Base-by-base conservation (phyloP, 2,888 invertebrate genomes). In the Leptogaster cylindrica region DNA sequence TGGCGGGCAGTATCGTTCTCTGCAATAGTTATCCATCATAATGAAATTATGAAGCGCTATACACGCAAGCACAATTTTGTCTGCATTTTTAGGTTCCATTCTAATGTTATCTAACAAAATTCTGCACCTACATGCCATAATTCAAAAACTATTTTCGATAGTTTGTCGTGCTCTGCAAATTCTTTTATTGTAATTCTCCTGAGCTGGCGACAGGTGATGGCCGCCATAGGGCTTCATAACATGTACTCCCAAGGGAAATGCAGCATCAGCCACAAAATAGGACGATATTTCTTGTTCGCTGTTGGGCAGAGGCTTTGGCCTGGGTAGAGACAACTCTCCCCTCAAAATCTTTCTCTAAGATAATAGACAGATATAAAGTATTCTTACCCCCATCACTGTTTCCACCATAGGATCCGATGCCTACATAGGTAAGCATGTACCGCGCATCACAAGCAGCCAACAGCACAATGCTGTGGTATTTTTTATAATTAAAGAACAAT, bases 51-150 rank as follows among this genome's bases (percentile, higher is more conserved):
- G 23, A 20, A 48, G 28, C 5, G 14, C 51, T 27, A 27, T n/a
- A 8, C 25, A 27, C 4, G 14, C 51, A 12, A 71, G 27, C 18
- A 70, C 64, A 2, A 72, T 46, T 5, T 52, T 68, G 44, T 71
- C 70, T 10, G 68, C 68, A 61, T 39, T 69, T 51, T 71, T 64
- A 8, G 70, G 71, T 1, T 48, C 39, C 51, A 27, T 50, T 8
- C 3, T 8, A 48, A 48, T 48, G 0, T 16, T 48, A 2, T 14
- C 20, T 20, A 48, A 27, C 2, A 51, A 14, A 25, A 51, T 14
- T 51, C 51, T 10, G 8, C 28, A 28, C 10, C 51, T 20, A 51
- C 25, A 20, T n/a, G n/a, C 27, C 14, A 28, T 27, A 27, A 51
- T 27, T 6, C 27, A 25, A 27, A 50, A 5, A 6, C 8, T n/a